Base-by-base conservation (phyloP, 2,113 vertebrate genomes). In the Petroica traversi region DNA sequence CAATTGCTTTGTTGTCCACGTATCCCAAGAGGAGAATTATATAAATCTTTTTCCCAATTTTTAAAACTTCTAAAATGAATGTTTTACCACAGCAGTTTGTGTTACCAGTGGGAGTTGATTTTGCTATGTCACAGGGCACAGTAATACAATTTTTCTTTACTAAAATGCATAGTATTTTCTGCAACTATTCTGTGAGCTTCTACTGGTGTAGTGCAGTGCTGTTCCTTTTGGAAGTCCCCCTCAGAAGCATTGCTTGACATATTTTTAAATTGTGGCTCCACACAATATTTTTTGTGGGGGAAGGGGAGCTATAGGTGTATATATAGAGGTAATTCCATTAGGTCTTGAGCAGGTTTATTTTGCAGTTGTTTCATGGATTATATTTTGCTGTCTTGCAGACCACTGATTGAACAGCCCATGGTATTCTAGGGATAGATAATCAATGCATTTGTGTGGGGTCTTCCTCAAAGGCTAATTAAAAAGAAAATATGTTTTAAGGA, bases 221-320 rank as follows among this genome's bases (percentile, higher is more conserved):
- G 28, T 55, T 75, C 9, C 19, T 59, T 75, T 40, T 59, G 52
- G 31, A 9, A 31, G 5, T 49, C 9, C 8, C 15, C 19, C 10
- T 76, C 16, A 31, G 31, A 54, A 55, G 38, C 40, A 29, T 16
- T 1, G 2, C 3, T 85, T 46, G n/a, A 19, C 52, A 59, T 25
- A 73, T 24, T 79, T 75, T 85, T 51, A 1, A 67, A 6, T 14
- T 58, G 17, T 67, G 36, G 20, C 28, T 88, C 12, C n/a, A 36
- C 29, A 8, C 19, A 26, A 0, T 34, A 57, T 58, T 40, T 34
- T 22, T 9, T 1, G 2, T 2, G 24, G 5, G 1, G 3, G 4
- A 5, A 2, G 22, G 6, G 3, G 5, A 28, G n/a, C n/a, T n/a
- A n/a, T n/a, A n/a, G n/a, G n/a, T 67, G 8, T 75, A 40, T 68